phyloP scores from a whole-genome alignment of 2,113 vertebrate genomes.

The Peromyscus leucopus region DNA sequence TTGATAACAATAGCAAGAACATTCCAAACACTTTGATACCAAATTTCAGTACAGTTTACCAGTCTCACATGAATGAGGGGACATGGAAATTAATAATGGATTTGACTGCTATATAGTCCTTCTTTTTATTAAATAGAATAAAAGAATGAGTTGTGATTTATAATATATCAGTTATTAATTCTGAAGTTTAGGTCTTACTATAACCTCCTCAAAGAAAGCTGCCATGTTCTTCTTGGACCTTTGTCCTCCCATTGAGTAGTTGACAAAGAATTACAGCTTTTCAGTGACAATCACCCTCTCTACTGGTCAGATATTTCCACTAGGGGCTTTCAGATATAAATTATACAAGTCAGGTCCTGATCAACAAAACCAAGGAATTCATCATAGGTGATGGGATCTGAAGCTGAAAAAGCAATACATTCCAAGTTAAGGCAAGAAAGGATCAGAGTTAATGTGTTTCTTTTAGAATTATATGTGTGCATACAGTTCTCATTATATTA shows the following conservation, averaged over 20 bases:
- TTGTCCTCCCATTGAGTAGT: not conserved
- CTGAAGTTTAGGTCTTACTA: not conserved
- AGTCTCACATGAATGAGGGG: too few species aligned
- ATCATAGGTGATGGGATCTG: not conserved
- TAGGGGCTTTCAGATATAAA: not conserved
- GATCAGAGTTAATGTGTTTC: not conserved
- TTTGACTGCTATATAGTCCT: not conserved
- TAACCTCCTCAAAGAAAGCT: not conserved
- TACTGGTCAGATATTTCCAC: not conserved
- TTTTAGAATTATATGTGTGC: not conserved
- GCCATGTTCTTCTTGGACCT: not conserved
- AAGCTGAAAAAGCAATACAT: not conserved
- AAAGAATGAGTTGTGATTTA: not conserved
- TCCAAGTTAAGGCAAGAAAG: not conserved
- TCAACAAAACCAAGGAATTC: not conserved
- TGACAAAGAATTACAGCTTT: not conserved
- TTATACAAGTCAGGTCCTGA: not conserved
- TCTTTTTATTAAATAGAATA: too few species aligned
- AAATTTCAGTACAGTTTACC: not conserved
- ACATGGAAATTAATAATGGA: not conserved
- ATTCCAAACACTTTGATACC: not conserved
- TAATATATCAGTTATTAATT: not conserved
- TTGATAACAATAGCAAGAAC: not conserved
- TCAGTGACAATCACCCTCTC: not conserved
- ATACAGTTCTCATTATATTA: not conserved